A percentile compares a stretch with the other conserved stretches of the same genome.
These are phyloP conservation scores for Gasteruption jaculator DNA, from an alignment of 2,888 invertebrate species.

Conservation along the genomic window DNA sequence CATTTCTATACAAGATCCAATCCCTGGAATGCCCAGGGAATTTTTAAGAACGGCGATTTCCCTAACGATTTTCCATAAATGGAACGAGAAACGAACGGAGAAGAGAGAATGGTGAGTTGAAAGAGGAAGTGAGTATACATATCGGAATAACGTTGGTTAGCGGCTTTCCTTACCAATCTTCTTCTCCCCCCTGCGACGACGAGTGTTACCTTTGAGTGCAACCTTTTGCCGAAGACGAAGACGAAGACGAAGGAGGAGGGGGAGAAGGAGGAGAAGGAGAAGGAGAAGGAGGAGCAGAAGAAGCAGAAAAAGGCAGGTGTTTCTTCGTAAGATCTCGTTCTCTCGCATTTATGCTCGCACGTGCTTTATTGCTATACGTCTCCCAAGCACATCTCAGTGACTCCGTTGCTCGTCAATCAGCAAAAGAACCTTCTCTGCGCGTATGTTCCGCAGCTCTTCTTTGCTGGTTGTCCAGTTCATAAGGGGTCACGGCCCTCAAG, in stretches of 20 bases:
- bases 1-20: too few species aligned
- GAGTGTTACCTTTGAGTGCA: too few species aligned
- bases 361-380: slow-evolving; percentile 46
- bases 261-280: slow-evolving; percentile 18
- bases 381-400: slow-evolving; percentile 37
- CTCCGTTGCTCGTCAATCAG: slow-evolving; percentile 48
- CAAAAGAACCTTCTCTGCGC: slow-evolving; percentile 28
- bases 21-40: too few species aligned
- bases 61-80: too few species aligned
- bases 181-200: too few species aligned
- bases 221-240: slow-evolving; percentile 1
- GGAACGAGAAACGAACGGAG: too few species aligned
- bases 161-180: too few species aligned
- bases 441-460: slow-evolving; percentile 6
- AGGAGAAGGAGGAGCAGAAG: slow-evolving; percentile 1
- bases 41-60: too few species aligned
- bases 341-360: slow-evolving; percentile 44
- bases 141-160: too few species aligned
- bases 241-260: slow-evolving; percentile 3
- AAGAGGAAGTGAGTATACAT: too few species aligned
- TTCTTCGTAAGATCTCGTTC: slow-evolving; percentile 35
- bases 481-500: slow-evolving; percentile 34
- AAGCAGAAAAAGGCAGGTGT: slow-evolving; percentile 37
- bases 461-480: slow-evolving; percentile 11
- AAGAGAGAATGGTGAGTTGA: too few species aligned